Evolutionary conservation across 2,888 invertebrate genomes (phyloP), one percentile per base, ranked within the genome.

Genomic region (Acleris cristana): DNA sequence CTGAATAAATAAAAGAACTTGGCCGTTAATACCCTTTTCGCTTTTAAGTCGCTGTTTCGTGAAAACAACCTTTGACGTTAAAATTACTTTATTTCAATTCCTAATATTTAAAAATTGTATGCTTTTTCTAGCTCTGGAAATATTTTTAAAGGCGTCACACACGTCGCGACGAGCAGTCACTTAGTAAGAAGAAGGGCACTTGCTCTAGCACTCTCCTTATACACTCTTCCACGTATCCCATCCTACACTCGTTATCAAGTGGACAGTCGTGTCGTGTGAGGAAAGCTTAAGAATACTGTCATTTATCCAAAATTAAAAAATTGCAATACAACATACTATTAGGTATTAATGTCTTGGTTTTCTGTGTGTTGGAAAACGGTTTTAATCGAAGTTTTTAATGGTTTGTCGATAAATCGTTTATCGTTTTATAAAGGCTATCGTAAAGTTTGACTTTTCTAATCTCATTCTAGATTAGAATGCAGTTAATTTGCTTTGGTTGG

Each of bases 121-220:
- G 34, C 19, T 53, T 54, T 52, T 23, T 34, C 26, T n/a, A 14
- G 45, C 1, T 12, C 56, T 57, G 34, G 3, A 34, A 34, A 10
- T 10, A 58, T 30, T 12, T 58, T 57, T 66, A 58, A 53, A 53
- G 56, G 61, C 18, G 40, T 34, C n/a, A 57, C 70, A 74, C 71
- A 65, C 74, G 70, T 61, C 52, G 69, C 74, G 73, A 72, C 76
- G 73, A 77, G 75, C 78, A 76, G 78, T 76, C 72, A 76, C 79
- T 80, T 77, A 82, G 84, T 87, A 86, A 88, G 88, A 86, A 83
- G 80, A 76, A 89, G 86, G 75, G 83, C 88, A 77, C 90, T 90
- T 76, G 76, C 70, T 73, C 76, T 84, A 90, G 90, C 76, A 86
- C 87, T 79, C 88, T 91, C n/a, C n/a, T 40, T 40, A 40, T 40